Percentiles rank a stretch among this genome's conserved stretches.
Evolutionary conservation across 2,113 vertebrate species (phyloP).

Genomic region (Emydocephalus ijimae): DNA sequence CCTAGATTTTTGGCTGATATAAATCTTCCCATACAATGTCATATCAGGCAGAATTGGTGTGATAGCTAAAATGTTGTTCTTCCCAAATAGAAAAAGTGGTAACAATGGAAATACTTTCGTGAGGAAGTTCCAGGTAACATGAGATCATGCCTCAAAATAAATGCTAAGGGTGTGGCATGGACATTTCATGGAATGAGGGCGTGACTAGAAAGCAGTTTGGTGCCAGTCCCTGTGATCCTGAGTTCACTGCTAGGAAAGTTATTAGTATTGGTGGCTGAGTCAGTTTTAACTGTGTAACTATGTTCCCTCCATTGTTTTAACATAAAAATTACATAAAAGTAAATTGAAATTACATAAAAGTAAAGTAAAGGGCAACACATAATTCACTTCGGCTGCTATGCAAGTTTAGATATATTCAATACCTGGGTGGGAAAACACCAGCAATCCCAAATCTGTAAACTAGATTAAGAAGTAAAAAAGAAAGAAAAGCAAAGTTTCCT

Average conservation of each 20-base stretch:
- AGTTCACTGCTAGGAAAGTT: not conserved
- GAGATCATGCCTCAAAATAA: not conserved
- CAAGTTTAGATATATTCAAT: not conserved
- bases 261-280: constrained; percentile 1
- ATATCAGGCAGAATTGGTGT: not conserved
- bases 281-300: constrained; percentile 32
- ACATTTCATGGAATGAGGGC: not conserved
- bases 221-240: constrained; percentile 23
- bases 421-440: not conserved
- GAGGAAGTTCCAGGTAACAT: not conserved
- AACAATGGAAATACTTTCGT: not conserved
- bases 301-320: not conserved
- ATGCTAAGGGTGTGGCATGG: not conserved
- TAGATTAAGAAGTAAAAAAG: not conserved
- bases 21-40: not conserved
- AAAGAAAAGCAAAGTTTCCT: not conserved
- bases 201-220: not conserved
- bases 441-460: not conserved
- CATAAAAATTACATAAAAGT: not conserved
- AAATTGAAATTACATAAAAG: not conserved
- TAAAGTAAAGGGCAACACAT: not conserved
- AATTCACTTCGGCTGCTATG: not conserved
- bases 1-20: not conserved
- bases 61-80: not conserved
- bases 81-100: not conserved